Evolutionary conservation across 2,888 invertebrate genomes (phyloP), one percentile per base, ranked within the genome.

Genomic region (Agriopis marginaria): DNA sequence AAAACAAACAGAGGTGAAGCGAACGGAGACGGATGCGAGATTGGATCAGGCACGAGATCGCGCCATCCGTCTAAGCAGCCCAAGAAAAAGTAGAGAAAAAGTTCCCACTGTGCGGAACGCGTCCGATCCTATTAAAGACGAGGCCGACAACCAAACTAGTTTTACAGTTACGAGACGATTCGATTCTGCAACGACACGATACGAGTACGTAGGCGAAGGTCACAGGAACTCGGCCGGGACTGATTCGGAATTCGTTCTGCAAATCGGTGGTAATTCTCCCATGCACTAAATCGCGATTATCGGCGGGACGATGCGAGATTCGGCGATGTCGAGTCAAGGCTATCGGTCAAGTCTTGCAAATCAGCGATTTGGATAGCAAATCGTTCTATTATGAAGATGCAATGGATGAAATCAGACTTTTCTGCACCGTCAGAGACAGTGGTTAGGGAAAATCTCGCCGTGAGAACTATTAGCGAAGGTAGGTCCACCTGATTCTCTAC

Each of bases 161-260:
- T 91, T 89, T 91, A 92, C 92, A 90, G 92, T 92, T 92, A 92
- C 53, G 80, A 85, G 83, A 85, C 86, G 84, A 87, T 88, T 86
- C 82, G 86, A 87, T 88, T 90, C 87, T 84, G 90, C 87, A 88
- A 89, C 85, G 87, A 88, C 85, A 86, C 83, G 82, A 88, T 87
- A 86, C 32, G 58, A 58, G 58, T 45, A 58, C 83, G 82, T 82
- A 86, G 82, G 80, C 87, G 91, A 91, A 91, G 91, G 92, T 91
- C 91, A 87, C 85, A 85, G 82, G 83, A 90, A 85, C 83, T 86
- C 86, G 86, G 85, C 84, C 88, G 89, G 78, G 77, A 83, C 90
- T 76, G 86, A 90, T 90, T 82, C 72, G 79, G 80, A 83, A 91
- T 90, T 89, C 79, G 87, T 86, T 89, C 86, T 82, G 83, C 83